Conservation (phyloP, 2,113 vertebrate species). For the Pterocles burchelli region DNA sequence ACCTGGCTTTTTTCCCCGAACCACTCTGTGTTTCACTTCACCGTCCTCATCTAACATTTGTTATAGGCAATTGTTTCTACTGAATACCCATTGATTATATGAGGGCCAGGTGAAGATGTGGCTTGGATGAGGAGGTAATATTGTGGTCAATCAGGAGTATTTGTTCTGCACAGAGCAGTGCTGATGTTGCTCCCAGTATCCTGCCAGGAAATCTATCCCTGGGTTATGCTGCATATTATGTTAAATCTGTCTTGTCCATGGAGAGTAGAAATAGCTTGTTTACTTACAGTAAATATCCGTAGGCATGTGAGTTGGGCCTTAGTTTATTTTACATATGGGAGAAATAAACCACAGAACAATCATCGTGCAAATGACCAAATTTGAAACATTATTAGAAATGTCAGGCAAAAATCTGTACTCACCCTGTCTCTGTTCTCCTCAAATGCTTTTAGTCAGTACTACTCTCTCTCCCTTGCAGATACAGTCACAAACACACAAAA, state of each 20-base stretch:
- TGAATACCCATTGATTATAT: neutral
- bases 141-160: neutral
- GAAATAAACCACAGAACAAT: neutral
- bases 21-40: neutral
- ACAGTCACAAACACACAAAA: neutral
- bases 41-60: neutral
- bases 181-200: neutral
- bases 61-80: neutral
- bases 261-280: conserved; percentile 3
- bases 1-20: rapidly evolving
- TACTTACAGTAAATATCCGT: conserved; percentile 17
- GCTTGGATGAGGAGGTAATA: neutral
- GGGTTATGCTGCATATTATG: neutral
- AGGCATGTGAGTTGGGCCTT: neutral
- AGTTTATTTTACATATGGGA: neutral
- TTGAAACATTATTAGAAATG: neutral
- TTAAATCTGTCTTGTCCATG: neutral
- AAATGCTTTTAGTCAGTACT: neutral
- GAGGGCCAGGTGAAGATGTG: neutral
- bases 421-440: neutral
- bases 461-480: neutral
- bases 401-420: neutral
- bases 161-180: neutral
- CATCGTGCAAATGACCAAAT: neutral
- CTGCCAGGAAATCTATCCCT: neutral